These are phyloP conservation scores for Chiridota heheva DNA, from an alignment of 35 echinoderm and acorn worm genomes.

Conservation along the genomic window DNA sequence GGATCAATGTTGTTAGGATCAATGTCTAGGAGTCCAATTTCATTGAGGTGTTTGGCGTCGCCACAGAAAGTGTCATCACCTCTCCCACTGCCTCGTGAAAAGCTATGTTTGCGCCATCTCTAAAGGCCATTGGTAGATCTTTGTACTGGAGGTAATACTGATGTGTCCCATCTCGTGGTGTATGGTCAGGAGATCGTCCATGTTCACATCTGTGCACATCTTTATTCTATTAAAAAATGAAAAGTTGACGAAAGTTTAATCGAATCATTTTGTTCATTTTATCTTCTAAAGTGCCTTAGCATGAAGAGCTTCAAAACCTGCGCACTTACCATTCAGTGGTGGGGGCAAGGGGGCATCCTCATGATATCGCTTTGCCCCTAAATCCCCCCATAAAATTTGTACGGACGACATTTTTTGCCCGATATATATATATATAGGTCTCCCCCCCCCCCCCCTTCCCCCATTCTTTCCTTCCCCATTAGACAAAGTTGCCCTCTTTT, in stretches of 20 bases:
- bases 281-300: no score
- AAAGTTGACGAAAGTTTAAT: not conserved
- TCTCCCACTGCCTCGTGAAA: constrained; percentile 97
- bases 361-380: no score
- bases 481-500: no score
- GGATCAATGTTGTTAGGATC: not conserved
- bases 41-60: constrained; percentile 75
- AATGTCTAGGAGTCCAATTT: constrained; percentile 63
- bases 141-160: constrained; percentile 91
- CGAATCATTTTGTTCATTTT: no score
- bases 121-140: constrained; percentile 67
- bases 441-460: no score
- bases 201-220: constrained; percentile 86
- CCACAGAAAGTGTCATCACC: constrained; percentile 79
- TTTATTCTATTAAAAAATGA: constrained; percentile 60
- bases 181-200: constrained; percentile 72
- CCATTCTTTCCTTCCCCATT: no score
- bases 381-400: no score
- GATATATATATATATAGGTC: no score
- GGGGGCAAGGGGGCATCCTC: no score
- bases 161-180: constrained; percentile 91
- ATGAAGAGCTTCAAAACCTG: no score
- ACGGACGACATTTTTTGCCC: no score
- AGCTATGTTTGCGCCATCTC: constrained; percentile 74
- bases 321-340: no score